Base-by-base conservation (phyloP, 64 coral and sea anemone species). In the Porites australiensis region DNA sequence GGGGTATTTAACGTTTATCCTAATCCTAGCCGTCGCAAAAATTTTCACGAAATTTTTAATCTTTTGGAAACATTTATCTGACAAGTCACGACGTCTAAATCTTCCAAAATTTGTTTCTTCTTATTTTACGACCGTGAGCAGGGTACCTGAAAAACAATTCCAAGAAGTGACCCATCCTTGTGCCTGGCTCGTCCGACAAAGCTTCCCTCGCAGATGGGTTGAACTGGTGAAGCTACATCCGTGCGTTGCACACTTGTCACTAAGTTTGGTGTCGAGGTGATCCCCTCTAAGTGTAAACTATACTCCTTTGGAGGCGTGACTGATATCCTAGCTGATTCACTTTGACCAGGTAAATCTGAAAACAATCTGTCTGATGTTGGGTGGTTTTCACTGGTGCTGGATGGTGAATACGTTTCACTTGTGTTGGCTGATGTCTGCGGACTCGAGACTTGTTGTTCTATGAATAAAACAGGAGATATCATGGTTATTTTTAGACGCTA, bases 221-320 rank as follows among this genome's bases (percentile, higher is more conserved):
- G 96, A 4, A 47, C 77, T 53, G 90, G 96, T 8, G 83, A 91
- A 61, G 87, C 63, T 3, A 91, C 58, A 1, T 93, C 86, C 10
- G 94, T 95, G 37, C 70, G 63, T 15, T 93, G 64, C 27, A 88
- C 79, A 37, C 68, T 80, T 20, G 94, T 98, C 18, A 86, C 82
- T 13, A 98, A 77, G n/a, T 93, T 98, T 2, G 96, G 96, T 50
- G 96, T 96, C 13, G 96, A 98, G 10, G 94, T 98, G 49, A 98
- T 43, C 5, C 79, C 81, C 50, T 92, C 77, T 0, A 72, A 53
- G 2, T 14, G 76, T 13, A 86, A 71, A 5, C 10, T 22, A 50
- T 70, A 13, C 5, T 64, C 54, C 46, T 80, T 44, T 43, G 51
- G 89, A 44, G 89, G 78, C 16, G 23, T 62, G 19, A 13, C 19